Conservation (phyloP, 2,797 vertebrate genomes). For the Australoheros facetus region DNA sequence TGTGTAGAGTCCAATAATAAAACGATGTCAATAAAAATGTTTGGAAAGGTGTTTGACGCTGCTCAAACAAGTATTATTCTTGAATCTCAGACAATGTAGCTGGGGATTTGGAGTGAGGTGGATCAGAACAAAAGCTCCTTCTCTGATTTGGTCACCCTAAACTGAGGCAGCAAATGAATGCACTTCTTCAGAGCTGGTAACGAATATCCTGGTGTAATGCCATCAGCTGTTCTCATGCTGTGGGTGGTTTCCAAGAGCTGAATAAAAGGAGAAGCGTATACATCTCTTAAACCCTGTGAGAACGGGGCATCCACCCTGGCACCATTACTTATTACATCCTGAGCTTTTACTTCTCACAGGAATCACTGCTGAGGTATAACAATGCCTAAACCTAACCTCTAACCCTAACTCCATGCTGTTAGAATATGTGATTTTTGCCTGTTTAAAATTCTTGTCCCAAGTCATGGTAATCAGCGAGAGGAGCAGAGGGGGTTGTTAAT, state of each 20-base stretch:
- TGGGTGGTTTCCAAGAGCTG: slow-evolving; percentile 57
- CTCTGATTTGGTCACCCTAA: slow-evolving; percentile 36
- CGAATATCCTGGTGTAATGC: slow-evolving; percentile 49
- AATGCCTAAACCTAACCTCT: background rate
- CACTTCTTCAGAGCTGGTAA: slow-evolving; percentile 42
- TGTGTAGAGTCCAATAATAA: slow-evolving; percentile 17
- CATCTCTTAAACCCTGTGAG: slow-evolving; percentile 47
- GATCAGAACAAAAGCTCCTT: slow-evolving; percentile 38
- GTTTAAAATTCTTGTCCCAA: background rate
- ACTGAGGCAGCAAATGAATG: slow-evolving; percentile 46
- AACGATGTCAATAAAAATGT: slow-evolving; percentile 35
- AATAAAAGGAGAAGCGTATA: slow-evolving; percentile 50
- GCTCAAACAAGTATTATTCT: slow-evolving; percentile 14
- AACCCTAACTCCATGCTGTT: background rate
- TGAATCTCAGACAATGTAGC: slow-evolving; percentile 32
- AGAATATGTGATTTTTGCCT: background rate
- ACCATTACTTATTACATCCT: slow-evolving; percentile 23
- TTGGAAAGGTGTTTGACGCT: background rate
- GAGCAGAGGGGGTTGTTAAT: no score
- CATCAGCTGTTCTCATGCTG: slow-evolving; percentile 48
- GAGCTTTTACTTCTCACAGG: slow-evolving; percentile 16
- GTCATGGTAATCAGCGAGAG: background rate
- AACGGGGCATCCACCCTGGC: slow-evolving; percentile 45
- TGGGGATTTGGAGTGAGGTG: background rate
- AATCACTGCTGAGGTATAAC: background rate